Conservation (phyloP, 2,888 invertebrate species). For the Crioceris asparagi region DNA sequence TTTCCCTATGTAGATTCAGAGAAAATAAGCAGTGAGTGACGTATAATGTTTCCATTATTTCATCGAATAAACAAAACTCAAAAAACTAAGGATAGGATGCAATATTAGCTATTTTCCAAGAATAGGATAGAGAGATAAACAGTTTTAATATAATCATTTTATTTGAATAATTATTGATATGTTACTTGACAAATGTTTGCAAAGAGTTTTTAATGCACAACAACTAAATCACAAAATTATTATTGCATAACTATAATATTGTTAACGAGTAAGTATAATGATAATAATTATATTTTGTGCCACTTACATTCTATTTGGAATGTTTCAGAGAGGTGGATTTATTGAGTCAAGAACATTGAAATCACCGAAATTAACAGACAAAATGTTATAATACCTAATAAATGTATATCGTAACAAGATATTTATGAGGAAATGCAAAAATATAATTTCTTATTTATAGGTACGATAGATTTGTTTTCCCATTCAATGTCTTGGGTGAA, state of each 20-base stretch:
- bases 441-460: no score
- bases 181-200: constrained; percentile 24
- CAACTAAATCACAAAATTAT: constrained; percentile 22
- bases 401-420: not conserved
- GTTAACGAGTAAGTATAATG: constrained; percentile 9
- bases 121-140: no score
- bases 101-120: no score
- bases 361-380: no score
- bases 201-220: constrained; percentile 17
- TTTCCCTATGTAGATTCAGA: no score
- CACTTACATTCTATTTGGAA: constrained; percentile 22
- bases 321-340: constrained; percentile 15
- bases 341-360: constrained; percentile 1
- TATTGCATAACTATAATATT: constrained; percentile 17
- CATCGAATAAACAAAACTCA: no score
- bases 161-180: constrained; percentile 18
- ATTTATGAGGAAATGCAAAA: not conserved
- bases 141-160: no score
- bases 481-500: no score
- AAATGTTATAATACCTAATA: not conserved
- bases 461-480: no score
- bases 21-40: no score
- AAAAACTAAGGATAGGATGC: no score
- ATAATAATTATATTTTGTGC: constrained; percentile 16
- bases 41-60: no score